Conservation (phyloP, 1,140 invertebrate species). For the Pristionchus pacificus region DNA sequence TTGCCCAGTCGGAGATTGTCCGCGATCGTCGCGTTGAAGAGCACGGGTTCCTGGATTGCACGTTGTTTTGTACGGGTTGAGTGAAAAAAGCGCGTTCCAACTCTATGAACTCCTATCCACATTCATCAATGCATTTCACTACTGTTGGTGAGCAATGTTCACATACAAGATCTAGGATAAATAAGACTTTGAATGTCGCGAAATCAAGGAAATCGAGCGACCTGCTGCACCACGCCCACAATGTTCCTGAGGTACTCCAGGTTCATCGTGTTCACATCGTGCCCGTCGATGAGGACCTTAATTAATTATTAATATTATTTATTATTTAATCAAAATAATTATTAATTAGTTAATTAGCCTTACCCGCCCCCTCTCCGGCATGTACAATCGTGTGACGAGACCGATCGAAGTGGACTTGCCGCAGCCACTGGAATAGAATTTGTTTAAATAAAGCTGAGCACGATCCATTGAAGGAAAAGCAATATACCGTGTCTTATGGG, state of each 20-base stretch:
- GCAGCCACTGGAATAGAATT: too few relatives aligned
- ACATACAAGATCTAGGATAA: conserved; percentile 23
- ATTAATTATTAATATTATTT: too few relatives aligned
- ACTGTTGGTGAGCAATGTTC: too few relatives aligned
- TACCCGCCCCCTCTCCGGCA: conserved; percentile 22
- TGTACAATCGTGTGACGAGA: conserved; percentile 26
- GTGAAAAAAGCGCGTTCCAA: conserved; percentile 28
- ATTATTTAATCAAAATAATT: too few relatives aligned
- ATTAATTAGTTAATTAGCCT: too few relatives aligned
- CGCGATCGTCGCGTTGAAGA: conserved; percentile 73
- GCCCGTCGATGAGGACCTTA: conserved; percentile 23
- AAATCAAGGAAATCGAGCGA: neutral
- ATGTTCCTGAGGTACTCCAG: conserved; percentile 25
- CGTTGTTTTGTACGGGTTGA: conserved; percentile 29
- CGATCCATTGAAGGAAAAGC: too few relatives aligned
- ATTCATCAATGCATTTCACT: too few relatives aligned
- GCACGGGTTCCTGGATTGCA: conserved; percentile 71
- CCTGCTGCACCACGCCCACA: conserved; percentile 27
- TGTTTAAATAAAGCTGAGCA: too few relatives aligned
- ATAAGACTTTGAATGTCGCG: conserved; percentile 34
- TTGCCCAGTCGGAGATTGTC: conserved; percentile 67
- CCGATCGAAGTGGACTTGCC: conserved; percentile 43
- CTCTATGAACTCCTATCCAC: too few relatives aligned
- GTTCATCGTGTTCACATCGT: conserved; percentile 21
- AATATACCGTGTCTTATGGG: too few relatives aligned